phyloP scores from a whole-genome alignment of 2,113 vertebrate species.

The Pygoscelis antarcticus region DNA sequence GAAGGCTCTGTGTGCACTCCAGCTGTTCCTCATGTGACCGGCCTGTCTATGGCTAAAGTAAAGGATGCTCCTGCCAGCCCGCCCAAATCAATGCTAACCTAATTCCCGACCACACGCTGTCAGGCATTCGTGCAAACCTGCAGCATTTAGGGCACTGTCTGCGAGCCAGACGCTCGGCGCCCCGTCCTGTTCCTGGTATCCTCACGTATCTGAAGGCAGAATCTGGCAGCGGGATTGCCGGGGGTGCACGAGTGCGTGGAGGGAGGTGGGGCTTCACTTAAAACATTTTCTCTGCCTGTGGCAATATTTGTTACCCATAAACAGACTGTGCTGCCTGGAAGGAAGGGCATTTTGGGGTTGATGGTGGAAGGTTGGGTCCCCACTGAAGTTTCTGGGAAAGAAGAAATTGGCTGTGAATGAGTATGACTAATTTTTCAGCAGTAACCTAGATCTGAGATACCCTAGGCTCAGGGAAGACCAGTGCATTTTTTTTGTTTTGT shows the following conservation, averaged over 20 bases:
- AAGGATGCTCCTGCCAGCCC: slow-evolving; percentile 22
- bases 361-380: neutral
- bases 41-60: slow-evolving; percentile 15
- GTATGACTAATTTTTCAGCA: neutral
- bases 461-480: neutral
- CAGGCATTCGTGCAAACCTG: neutral
- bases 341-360: neutral
- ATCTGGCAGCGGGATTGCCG: neutral
- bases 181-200: neutral
- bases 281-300: neutral
- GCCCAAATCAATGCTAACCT: neutral
- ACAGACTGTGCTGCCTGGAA: neutral
- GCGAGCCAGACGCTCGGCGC: rapidly evolving
- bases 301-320: neutral
- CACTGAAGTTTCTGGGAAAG: neutral
- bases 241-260: rapidly evolving
- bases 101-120: neutral
- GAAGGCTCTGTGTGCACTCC: slow-evolving; percentile 52
- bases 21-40: slow-evolving; percentile 62
- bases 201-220: neutral
- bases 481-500: neutral
- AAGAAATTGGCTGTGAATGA: neutral
- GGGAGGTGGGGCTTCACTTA: neutral
- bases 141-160: neutral
- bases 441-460: neutral